Base-by-base conservation (phyloP, 1,140 invertebrate species). In the Drosophila tropicalis region DNA sequence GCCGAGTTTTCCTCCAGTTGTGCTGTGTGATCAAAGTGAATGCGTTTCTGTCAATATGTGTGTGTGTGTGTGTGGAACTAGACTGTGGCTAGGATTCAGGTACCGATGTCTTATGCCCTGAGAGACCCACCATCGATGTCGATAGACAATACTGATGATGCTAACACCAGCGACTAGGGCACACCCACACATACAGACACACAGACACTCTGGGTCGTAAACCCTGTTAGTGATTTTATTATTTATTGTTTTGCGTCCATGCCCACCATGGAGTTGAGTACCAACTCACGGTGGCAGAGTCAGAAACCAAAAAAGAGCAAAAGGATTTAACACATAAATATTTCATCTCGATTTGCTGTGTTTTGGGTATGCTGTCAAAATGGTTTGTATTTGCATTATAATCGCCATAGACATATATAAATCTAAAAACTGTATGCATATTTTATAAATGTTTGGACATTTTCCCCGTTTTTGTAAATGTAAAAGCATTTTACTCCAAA, bases 301-400 rank as follows among this genome's bases (percentile, higher is more conserved):
- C n/a, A n/a, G n/a, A 39, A 36, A 3, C 0, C 7, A 1, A 39
- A 29, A 17, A 13, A 22, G 39, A 25, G 71, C 12, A 76, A 87
- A 72, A 79, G 80, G 82, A 87, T 79, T 85, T 85, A 85, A 79
- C 82, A 82, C 68, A 79, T 76, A 83, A 86, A 87, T 86, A 76
- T 86, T 86, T 72, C 32, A 74, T 69, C 70, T 67, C 51, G 39
- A 47, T 34, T 47, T 32, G 67, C 19, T 70, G 56, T 76, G 47
- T 44, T 55, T 19, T 76, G 44, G 44, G n/a, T 51, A 44, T n/a
- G 76, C 72, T 86, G 83, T 86, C 83, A 87, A 71, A 86, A 87
- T 68, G 82, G 76, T 73, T 83, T 76, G 65, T 62, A 86, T 89
- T 86, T 86, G 83, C 84, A 86, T 86, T 87, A 87, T 87, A 86